Base-by-base conservation (phyloP, 1,140 invertebrate species). In the Lanistes nyassanus region DNA sequence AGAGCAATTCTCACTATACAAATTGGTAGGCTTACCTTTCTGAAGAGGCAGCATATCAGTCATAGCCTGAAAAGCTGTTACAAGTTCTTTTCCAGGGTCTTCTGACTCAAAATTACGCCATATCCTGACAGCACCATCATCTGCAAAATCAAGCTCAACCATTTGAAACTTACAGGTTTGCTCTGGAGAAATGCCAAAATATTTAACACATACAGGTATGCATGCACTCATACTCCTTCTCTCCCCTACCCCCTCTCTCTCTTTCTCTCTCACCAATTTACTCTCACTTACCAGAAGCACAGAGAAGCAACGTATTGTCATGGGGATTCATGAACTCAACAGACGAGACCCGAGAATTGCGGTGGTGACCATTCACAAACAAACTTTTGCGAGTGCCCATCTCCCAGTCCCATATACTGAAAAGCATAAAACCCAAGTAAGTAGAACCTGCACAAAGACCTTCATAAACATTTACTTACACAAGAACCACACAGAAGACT, bases 271-370 rank as follows among this genome's bases (percentile, higher is more conserved):
- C 79, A 90, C 90, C 89, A 70, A n/a, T 47, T 13, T 42, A 6
- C 42, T 47, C 42, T 47, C 42, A 76, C 76, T 77, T 79, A 90
- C 90, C 89, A 70, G 93, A 94, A 21, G 88, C 91, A 53, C 93
- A 91, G 88, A 95, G 91, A 34, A 96, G 88, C 76, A 96, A 87
- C 37, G 93, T 91, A 73, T 93, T 91, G 85, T 96, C 94, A 85
- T 97, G 96, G 69, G 94, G 91, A 90, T 98, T 98, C n/a, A 98
- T 88, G 88, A 96, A 96, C 81, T 97, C 94, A 47, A 98, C 90
- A 51, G 94, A 91, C 13, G 95, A 94, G 55, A 98, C 93, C 66
- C 93, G 92, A 36, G 92, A 88, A 74, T 82, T 80, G 58, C 84
- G 82, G 37, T 85, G 81, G 79, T 90, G 88, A 31, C 82, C 79